Evolutionary conservation across 2,888 invertebrate species (phyloP).

Genomic region (Cotesia congregata): DNA sequence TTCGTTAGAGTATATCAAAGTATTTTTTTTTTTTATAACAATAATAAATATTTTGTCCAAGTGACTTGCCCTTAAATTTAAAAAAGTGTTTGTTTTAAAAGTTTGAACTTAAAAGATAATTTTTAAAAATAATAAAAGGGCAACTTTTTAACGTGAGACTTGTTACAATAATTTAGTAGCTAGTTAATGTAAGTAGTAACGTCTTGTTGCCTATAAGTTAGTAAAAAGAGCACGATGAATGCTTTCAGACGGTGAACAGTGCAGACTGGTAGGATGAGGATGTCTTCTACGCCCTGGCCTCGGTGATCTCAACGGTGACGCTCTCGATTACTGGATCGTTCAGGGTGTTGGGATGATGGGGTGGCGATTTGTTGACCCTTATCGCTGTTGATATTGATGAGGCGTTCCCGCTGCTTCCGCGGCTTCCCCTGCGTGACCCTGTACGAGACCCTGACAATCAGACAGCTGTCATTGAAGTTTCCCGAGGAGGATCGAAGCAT

Average conservation of each 20-base stretch:
- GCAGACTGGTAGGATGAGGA: not conserved
- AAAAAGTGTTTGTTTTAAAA: not conserved
- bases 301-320: conserved; percentile 84
- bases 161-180: conserved; percentile 40
- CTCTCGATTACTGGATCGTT: conserved; percentile 72
- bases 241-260: not conserved
- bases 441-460: conserved; percentile 70
- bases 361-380: conserved; percentile 66
- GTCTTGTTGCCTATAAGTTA: conserved; percentile 22
- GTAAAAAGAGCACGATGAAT: not conserved
- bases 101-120: too few species aligned
- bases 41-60: not conserved
- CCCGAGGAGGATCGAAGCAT: conserved; percentile 41
- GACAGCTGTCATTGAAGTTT: conserved; percentile 62
- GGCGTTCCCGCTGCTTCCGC: conserved; percentile 81
- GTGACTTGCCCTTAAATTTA: not conserved
- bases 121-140: not conserved
- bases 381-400: conserved; percentile 76
- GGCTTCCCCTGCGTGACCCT: conserved; percentile 80
- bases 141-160: not conserved
- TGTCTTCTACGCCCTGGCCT: conserved; percentile 74
- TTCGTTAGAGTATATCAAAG: not conserved
- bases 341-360: conserved; percentile 57
- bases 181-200: conserved; percentile 43
- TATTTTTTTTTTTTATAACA: conserved; percentile 2